Conservation (phyloP, 2,797 vertebrate genomes). For the Leptatherina wallacei region DNA sequence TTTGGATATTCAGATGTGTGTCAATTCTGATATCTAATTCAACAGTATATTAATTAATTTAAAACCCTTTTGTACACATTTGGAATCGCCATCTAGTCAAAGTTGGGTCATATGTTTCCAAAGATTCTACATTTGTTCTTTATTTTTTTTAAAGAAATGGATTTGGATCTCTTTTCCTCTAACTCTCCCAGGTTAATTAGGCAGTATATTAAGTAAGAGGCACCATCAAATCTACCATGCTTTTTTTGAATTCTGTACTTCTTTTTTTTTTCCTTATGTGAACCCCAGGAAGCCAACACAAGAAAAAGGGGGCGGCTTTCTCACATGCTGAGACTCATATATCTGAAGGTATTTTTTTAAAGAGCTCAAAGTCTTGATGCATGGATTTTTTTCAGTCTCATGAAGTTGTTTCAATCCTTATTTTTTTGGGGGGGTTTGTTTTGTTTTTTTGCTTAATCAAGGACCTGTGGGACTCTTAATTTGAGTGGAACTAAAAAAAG, state of each 20-base stretch:
- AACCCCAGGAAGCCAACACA: slow-evolving; percentile 80
- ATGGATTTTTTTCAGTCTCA: slow-evolving; percentile 67
- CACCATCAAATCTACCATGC: slow-evolving; percentile 44
- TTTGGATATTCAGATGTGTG: not conserved
- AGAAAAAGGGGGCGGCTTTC: slow-evolving; percentile 81
- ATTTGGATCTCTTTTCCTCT: slow-evolving; percentile 28
- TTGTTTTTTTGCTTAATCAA: slow-evolving; percentile 20
- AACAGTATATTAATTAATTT: not conserved
- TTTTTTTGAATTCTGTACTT: slow-evolving; percentile 70
- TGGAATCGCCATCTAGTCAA: slow-evolving; percentile 14
- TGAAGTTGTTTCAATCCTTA: slow-evolving; percentile 30
- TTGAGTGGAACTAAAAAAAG: slow-evolving; percentile 29
- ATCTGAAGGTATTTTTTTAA: slow-evolving; percentile 81
- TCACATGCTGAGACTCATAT: slow-evolving; percentile 82
- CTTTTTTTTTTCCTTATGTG: slow-evolving; percentile 61
- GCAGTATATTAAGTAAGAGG: slow-evolving; percentile 32
- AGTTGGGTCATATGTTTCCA: slow-evolving; percentile 16
- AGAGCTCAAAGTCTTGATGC: slow-evolving; percentile 70
- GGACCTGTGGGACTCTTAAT: slow-evolving; percentile 19
- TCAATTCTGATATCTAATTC: not conserved
- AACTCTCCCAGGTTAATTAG: slow-evolving; percentile 40
- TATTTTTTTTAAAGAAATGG: slow-evolving; percentile 25
- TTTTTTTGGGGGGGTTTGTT: too few relatives aligned
- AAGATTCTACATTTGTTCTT: slow-evolving; percentile 22
- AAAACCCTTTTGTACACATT: not conserved